phyloP scores from a whole-genome alignment of 1,140 invertebrate genomes.

The Drosophila cardini region DNA sequence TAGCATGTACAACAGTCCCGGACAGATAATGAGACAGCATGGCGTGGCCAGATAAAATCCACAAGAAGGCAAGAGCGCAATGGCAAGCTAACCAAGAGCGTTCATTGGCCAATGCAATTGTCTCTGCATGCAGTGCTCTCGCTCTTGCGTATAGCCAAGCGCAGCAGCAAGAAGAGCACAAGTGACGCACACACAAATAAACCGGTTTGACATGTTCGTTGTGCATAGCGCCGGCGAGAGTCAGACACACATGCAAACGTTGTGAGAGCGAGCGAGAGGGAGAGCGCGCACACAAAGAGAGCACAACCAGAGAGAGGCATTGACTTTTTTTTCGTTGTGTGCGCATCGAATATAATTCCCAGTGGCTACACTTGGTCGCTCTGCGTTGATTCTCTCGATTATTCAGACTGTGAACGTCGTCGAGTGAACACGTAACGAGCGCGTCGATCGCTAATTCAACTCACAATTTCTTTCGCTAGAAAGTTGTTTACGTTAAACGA shows the following conservation, averaged over 20 bases:
- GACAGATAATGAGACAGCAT: slow-evolving; percentile 48
- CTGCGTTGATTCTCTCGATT: slow-evolving; percentile 62
- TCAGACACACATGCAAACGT: slow-evolving; percentile 6
- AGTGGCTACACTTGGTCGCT: slow-evolving; percentile 74
- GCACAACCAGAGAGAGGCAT: not conserved
- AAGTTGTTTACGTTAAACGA: slow-evolving; percentile 44
- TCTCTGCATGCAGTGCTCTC: slow-evolving; percentile 4
- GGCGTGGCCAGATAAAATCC: slow-evolving; percentile 78
- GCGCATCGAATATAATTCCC: slow-evolving; percentile 49
- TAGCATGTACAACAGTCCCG: slow-evolving; percentile 35
- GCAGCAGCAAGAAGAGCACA: not conserved
- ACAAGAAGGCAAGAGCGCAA: slow-evolving; percentile 62
- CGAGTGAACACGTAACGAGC: slow-evolving; percentile 78
- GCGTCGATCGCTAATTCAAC: slow-evolving; percentile 66
- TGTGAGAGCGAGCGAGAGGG: slow-evolving; percentile 18
- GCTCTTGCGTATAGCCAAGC: slow-evolving; percentile 18
- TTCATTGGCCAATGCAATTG: slow-evolving; percentile 24
- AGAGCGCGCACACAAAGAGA: not conserved
- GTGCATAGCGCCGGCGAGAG: slow-evolving; percentile 21
- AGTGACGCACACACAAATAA: slow-evolving; percentile 9
- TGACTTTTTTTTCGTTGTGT: slow-evolving; percentile 21
- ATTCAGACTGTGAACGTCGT: slow-evolving; percentile 83
- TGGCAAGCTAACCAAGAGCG: slow-evolving; percentile 38
- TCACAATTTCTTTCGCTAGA: slow-evolving; percentile 27
- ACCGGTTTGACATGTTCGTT: slow-evolving; percentile 59